Evolutionary conservation across 2,888 invertebrate species (phyloP), one percentile per base, ranked within the genome.

Genomic region (Thalpophila matura): DNA sequence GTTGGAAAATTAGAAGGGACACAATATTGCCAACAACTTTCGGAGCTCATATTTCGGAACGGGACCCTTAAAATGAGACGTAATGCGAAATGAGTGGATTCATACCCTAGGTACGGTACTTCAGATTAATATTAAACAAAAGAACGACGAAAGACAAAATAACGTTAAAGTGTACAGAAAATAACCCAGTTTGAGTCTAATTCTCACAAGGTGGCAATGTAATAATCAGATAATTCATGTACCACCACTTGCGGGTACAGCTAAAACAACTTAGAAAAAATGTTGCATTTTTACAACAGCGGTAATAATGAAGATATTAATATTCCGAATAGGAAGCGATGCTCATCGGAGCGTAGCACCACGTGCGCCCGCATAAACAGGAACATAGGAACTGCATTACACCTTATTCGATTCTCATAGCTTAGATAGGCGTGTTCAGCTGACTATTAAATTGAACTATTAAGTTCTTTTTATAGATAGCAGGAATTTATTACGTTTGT

Each of bases 311-410:
- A 82, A 77, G 80, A 84, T 85, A 89, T 90, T 91, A 89, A 87
- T 87, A 90, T 91, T 89, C 87, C 64, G 14, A 73, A 63, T 81
- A 86, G 88, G 89, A 88, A 90, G 85, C 46, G 71, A 61, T 74
- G 79, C 69, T 84, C 83, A 86, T 70, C 87, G 84, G 80, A 82
- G 85, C 80, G 79, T 67, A 33, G 60, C 29, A 77, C 89, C 92
- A 91, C 91, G 90, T 90, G 89, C 83, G 67, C 94, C 94, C 94
- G 93, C 92, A 94, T 93, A 84, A 83, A 86, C 84, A 82, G 72
- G 63, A 86, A 92, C 91, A 92, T 81, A 85, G 86, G 83, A 88
- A 91, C 82, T 85, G 87, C 92, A 92, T 92, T 92, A 91, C 86
- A 77, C 67, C 59, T 79, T 74, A 75, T 74, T 55, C 71, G 72